Evolutionary conservation across 1,140 invertebrate genomes (phyloP), one percentile per base, ranked within the genome.

Genomic region (Drosophila orena): DNA sequence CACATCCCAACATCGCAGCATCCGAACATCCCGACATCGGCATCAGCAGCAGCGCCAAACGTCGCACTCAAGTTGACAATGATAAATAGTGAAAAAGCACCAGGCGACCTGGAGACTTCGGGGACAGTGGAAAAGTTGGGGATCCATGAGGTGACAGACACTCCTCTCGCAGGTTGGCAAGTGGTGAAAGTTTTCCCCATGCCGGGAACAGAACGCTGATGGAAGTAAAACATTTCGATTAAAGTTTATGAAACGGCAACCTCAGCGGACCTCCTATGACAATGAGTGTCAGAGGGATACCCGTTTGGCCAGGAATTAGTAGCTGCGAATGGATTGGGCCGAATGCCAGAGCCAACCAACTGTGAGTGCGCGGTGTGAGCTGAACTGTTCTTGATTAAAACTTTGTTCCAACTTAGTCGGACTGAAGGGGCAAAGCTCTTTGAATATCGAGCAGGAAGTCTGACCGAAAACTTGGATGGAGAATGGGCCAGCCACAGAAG

Each of bases 41-140:
- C 64, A 68, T 40, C 78, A 81, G 35, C 77, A 79, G 57, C 77
- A 85, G 84, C 83, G 83, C 79, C 85, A 89, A 89, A 80, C 84
- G 84, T 89, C 85, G 84, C 84, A 89, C 84, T 89, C 85, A 89
- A 89, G 72, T 85, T 89, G 84, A 89, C 84, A 89, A 89, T 89
- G 84, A 89, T 89, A 89, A 89, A 89, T 89, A 89, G 84, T 89
- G 85, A 85, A 89, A 89, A 90, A 90, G 84, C 85, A 73, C 76
- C 79, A 77, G 83, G 68, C 84, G 20, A 84, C 60, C 79, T 40
- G 68, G 79, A 43, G 42, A 20, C 27, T 30, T 40, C 40, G 42
- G 34, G 40, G 34, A 27, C 14, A 42, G 47, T 17, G 60, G 14
- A 34, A 34, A 24, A 49, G 34, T n/a, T 43, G 49, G 37, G 55